phyloP scores from a whole-genome alignment of 2,888 invertebrate genomes.

The Griposia aprilina region DNA sequence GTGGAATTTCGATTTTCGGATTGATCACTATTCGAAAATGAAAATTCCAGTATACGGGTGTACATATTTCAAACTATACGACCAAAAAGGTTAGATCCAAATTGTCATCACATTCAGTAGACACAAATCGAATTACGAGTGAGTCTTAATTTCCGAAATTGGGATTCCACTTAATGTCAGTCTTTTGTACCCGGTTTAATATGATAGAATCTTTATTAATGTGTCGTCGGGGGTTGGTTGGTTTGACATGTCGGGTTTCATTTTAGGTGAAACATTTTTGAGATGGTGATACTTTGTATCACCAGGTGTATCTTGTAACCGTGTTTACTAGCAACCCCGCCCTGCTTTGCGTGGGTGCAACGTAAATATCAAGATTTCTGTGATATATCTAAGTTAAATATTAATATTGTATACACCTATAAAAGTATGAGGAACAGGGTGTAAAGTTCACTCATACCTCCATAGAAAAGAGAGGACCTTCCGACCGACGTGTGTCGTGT shows the following conservation, averaged over 20 bases:
- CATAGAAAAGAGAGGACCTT: too few species aligned
- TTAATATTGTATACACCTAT: too few species aligned
- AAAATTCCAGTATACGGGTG: background rate
- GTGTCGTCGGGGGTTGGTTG: background rate
- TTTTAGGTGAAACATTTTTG: slow-evolving; percentile 12
- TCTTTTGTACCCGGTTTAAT: slow-evolving; percentile 30
- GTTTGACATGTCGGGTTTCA: slow-evolving; percentile 26
- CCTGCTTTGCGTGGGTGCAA: too few species aligned
- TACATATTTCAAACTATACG: background rate
- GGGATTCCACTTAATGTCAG: slow-evolving; percentile 56
- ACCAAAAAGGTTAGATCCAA: slow-evolving; percentile 9
- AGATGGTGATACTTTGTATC: too few species aligned
- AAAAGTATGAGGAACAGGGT: too few species aligned
- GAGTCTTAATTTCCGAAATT: slow-evolving; percentile 69
- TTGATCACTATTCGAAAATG: background rate
- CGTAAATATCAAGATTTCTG: too few species aligned
- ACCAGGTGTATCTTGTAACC: too few species aligned
- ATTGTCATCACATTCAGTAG: slow-evolving; percentile 26
- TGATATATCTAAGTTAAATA: too few species aligned
- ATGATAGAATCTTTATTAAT: slow-evolving; percentile 47
- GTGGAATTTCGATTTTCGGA: too few species aligned
- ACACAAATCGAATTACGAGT: slow-evolving; percentile 60
- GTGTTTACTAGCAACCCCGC: too few species aligned
- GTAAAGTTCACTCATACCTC: too few species aligned
- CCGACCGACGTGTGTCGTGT: too few species aligned